Conservation (phyloP, 1,140 invertebrate species). For the Bombyx mori region ASM3026992v2 NC_085115.1:9633001-9633500, state of each 20-base stretch:
- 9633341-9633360: too few relatives aligned
- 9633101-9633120: conserved; percentile 23
- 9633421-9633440: too few relatives aligned
- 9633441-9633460: too few relatives aligned
- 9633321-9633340: too few relatives aligned
- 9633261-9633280: too few relatives aligned
- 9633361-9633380: too few relatives aligned
- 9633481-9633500: too few relatives aligned
- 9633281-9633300: too few relatives aligned
- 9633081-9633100: conserved; percentile 67
- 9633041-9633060: conserved; percentile 61
- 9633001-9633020: conserved; percentile 67
- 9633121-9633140: conserved; percentile 31
- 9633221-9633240: conserved; percentile 1
- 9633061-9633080: conserved; percentile 66
- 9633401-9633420: too few relatives aligned
- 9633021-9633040: conserved; percentile 67
- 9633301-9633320: too few relatives aligned
- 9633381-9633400: too few relatives aligned
- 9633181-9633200: conserved; percentile 4
- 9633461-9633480: too few relatives aligned
- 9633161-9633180: conserved; percentile 1
- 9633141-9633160: conserved; percentile 20
- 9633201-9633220: conserved; percentile 3
- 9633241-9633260: background rate